A percentile compares a stretch with the other conserved stretches of the same genome.
Evolutionary conservation across 2,797 vertebrate species (phyloP).

Genomic region (Sebastes kiyomatsui): DNA sequence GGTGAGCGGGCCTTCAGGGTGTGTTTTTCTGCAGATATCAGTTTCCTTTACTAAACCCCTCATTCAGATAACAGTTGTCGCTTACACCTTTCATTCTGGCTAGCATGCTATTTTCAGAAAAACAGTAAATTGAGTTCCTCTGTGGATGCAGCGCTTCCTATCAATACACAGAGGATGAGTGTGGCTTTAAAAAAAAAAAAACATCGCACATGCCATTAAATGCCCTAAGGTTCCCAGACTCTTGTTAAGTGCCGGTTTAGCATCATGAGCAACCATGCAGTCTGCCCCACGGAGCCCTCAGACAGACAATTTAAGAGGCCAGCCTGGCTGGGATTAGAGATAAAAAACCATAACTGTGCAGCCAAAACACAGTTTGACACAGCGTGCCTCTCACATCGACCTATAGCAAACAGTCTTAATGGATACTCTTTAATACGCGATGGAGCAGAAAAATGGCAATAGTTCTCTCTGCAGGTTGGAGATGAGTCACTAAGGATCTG

Average conservation of each 20-base stretch:
- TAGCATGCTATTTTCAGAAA: conserved; percentile 33
- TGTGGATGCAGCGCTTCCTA: conserved; percentile 18
- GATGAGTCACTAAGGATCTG: conserved; percentile 29
- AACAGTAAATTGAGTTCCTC: conserved; percentile 21
- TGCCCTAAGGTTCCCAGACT: conserved; percentile 58
- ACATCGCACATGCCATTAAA: conserved; percentile 52
- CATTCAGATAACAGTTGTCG: neutral
- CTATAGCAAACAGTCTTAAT: conserved; percentile 58
- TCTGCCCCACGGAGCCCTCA: conserved; percentile 52
- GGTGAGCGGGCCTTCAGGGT: conserved; percentile 33
- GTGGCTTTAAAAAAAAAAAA: conserved; percentile 28
- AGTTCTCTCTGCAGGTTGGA: conserved; percentile 31
- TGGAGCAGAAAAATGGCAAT: conserved; percentile 29
- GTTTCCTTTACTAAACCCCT: conserved; percentile 7
- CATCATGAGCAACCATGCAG: conserved; percentile 47
- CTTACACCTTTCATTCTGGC: conserved; percentile 9
- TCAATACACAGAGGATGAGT: conserved; percentile 55
- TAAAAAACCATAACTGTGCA: conserved; percentile 63
- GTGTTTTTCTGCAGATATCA: neutral
- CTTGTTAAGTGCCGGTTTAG: conserved; percentile 64
- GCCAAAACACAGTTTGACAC: conserved; percentile 61
- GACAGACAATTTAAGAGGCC: conserved; percentile 66
- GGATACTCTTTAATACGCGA: conserved; percentile 46
- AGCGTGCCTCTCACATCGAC: conserved; percentile 36
- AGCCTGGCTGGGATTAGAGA: conserved; percentile 57